A percentile compares a stretch with the other conserved stretches of the same genome.
Conservation (phyloP, 92 coral and sea anemone genomes). For the Porites cylindrica region DNA sequence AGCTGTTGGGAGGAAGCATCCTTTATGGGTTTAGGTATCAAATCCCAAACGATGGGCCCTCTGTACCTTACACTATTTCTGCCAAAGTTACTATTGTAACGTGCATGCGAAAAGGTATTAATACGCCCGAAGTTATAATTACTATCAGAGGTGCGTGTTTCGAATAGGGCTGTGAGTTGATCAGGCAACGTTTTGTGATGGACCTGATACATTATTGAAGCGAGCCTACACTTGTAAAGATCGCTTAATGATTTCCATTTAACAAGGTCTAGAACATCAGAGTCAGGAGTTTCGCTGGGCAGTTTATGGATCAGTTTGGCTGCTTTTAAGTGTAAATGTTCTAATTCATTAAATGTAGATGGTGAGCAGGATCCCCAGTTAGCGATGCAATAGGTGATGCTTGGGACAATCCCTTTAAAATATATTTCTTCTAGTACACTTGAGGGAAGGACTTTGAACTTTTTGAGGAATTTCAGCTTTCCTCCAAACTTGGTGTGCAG, state of each 20-base stretch:
- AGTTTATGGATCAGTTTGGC: conserved; percentile 33
- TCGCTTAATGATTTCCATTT: conserved; percentile 27
- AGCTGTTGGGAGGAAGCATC: conserved; percentile 28
- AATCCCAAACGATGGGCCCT: conserved; percentile 31
- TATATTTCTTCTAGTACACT: conserved; percentile 29
- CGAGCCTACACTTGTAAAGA: conserved; percentile 15
- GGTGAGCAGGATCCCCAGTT: conserved; percentile 55
- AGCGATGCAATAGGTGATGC: conserved; percentile 47
- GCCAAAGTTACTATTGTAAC: conserved; percentile 6
- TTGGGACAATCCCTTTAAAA: conserved; percentile 5
- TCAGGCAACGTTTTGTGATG: background rate
- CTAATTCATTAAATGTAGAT: conserved; percentile 21
- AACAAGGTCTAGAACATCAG: conserved; percentile 7
- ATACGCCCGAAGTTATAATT: background rate
- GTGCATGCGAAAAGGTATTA: conserved; percentile 4
- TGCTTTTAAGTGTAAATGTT: conserved; percentile 44
- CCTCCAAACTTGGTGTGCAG: conserved; percentile 37
- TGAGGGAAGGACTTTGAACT: no score
- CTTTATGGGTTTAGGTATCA: conserved; percentile 20
- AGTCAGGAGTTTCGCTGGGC: conserved; percentile 30
- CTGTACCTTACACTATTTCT: conserved; percentile 36
- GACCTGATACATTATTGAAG: background rate
- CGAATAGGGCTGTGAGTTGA: conserved; percentile 11
- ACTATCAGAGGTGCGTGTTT: background rate
- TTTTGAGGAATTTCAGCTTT: conserved; percentile 34